A percentile compares a stretch with the other conserved stretches of the same genome.
phyloP scores from a whole-genome alignment of 2,113 vertebrate genomes.

The Saimiri boliviensis region DNA sequence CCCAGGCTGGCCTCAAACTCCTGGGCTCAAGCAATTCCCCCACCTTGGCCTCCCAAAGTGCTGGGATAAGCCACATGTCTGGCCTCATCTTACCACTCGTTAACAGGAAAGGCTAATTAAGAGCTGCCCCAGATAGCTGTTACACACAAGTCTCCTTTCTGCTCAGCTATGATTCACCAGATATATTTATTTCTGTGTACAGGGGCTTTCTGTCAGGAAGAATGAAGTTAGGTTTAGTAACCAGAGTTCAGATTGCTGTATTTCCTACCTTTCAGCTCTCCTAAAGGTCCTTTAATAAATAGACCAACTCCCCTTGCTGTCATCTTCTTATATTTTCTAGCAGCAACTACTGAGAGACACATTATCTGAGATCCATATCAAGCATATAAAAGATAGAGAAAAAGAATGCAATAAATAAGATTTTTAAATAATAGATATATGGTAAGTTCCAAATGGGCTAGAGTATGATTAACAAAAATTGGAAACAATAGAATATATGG shows the following conservation, averaged over 20 bases:
- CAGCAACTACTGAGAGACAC: background rate
- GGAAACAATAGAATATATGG: background rate
- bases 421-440: slow-evolving; percentile 43
- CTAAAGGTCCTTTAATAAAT: background rate
- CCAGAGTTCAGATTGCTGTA: background rate
- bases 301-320: background rate
- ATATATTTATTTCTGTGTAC: background rate
- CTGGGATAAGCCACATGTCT: too few relatives aligned
- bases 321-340: background rate
- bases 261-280: slow-evolving; percentile 12
- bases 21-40: too few relatives aligned
- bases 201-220: background rate
- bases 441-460: slow-evolving; percentile 9
- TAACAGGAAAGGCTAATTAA: background rate
- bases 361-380: background rate
- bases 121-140: background rate
- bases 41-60: too few relatives aligned
- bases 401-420: slow-evolving; percentile 33
- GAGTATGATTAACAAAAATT: background rate
- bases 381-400: background rate
- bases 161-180: background rate
- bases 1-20: too few relatives aligned
- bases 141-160: background rate
- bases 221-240: background rate
- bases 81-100: background rate